Percentiles rank a stretch among this genome's conserved stretches.
These are phyloP conservation scores for Malurus cyaneus DNA, from an alignment of 2,113 vertebrate species.

Conservation along the genomic window DNA sequence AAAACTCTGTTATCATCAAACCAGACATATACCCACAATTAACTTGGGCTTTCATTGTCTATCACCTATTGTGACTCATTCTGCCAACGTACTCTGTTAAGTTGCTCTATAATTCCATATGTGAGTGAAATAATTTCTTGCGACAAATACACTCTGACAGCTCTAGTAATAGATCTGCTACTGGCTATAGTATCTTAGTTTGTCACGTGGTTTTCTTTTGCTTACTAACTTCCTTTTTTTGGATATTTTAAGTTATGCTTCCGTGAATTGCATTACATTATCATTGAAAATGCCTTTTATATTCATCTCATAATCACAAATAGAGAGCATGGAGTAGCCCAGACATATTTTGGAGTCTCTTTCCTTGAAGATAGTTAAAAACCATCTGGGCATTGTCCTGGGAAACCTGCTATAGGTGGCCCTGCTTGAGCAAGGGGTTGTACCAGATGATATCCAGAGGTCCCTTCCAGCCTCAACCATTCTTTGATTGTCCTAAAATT, in stretches of 20 bases:
- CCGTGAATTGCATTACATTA: not conserved
- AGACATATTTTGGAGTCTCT: not conserved
- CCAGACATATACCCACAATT: not conserved
- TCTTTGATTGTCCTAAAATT: not conserved
- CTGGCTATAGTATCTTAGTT: not conserved
- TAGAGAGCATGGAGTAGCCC: not conserved
- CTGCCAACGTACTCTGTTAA: not conserved
- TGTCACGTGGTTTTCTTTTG: not conserved
- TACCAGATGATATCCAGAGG: not conserved
- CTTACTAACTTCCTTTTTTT: not conserved
- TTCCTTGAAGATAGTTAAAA: not conserved
- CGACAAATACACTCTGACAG: not conserved
- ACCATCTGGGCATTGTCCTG: not conserved
- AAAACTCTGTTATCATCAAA: not conserved
- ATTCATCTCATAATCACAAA: not conserved
- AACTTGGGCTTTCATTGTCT: not conserved
- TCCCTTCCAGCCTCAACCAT: not conserved
- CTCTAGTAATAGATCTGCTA: not conserved
- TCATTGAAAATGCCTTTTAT: not conserved
- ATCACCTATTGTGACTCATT: not conserved
- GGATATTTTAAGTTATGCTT: not conserved
- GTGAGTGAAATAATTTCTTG: not conserved
- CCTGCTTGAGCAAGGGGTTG: not conserved
- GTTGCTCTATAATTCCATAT: not conserved
- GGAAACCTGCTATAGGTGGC: not conserved